Base-by-base conservation (phyloP, 2,113 vertebrate species). In the Poeciliopsis prolifica region DNA sequence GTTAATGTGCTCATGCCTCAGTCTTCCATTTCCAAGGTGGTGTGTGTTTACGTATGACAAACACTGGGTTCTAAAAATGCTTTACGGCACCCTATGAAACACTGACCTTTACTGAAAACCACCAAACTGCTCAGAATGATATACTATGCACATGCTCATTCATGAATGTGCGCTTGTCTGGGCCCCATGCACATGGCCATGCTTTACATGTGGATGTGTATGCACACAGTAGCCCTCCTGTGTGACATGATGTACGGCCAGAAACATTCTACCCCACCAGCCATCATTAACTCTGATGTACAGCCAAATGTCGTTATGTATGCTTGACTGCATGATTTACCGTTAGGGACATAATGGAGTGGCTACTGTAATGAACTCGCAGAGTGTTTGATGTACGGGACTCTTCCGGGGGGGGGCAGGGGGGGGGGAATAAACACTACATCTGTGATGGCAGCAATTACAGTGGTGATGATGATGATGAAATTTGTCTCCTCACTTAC, bases 221-320 rank as follows among this genome's bases (percentile, higher is more conserved):
- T 60, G 80, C 58, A 37, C 65, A 24, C 26, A 10, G 10, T 22
- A 10, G 22, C 26, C n/a, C 60, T 62, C 63, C 69, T 28, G 30
- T 54, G 75, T 73, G 85, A 82, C 75, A 74, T 84, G 88, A 88
- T 65, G 64, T 72, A 85, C 67, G 61, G 85, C 74, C 79, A 81
- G 82, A 63, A 74, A 74, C 87, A 79, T 86, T 86, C 75, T 66
- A 76, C 44, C 82, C 86, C 79, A 87, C 68, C 81, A 85, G 82
- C 86, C 78, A 81, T 89, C 88, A 86, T 92, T 92, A 92, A 91
- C 72, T 82, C 51, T 88, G 89, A 91, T 86, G 82, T 68, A 83
- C 85, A 88, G 86, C 87, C 88, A 80, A 88, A 88, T 72, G 82
- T 88, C 66, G 35, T 88, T 83, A 86, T 84, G 81, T 83, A 86